Percentiles rank a stretch among this genome's conserved stretches.
Evolutionary conservation across 2,797 vertebrate genomes (phyloP).

Genomic region (Intellagama lesueurii): DNA sequence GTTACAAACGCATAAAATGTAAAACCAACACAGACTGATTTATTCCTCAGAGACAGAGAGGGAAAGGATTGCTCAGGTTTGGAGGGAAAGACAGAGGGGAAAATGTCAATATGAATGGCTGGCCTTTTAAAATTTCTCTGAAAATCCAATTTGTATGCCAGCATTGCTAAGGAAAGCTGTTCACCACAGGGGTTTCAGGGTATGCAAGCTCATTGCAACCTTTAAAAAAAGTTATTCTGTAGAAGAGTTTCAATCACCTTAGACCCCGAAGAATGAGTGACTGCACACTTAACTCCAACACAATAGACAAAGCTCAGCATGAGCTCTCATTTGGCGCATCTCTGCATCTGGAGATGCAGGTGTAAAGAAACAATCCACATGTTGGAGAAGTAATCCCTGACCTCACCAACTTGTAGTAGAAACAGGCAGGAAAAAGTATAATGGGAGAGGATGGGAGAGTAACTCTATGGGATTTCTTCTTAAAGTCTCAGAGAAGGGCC

Average conservation of each 20-base stretch:
- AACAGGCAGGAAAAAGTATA: not conserved
- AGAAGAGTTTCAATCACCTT: not conserved
- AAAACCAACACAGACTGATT: not conserved
- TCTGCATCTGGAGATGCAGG: not conserved
- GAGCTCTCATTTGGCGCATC: not conserved
- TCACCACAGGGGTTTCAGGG: conserved; percentile 7
- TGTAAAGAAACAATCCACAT: not conserved
- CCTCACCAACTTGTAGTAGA: not conserved
- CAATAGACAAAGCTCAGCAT: not conserved
- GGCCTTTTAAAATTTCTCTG: conserved; percentile 26
- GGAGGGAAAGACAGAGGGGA: not conserved
- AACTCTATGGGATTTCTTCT: not conserved
- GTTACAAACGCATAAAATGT: no score
- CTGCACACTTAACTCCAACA: not conserved
- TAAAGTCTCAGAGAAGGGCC: not conserved
- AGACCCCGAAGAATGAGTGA: not conserved
- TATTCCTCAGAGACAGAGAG: not conserved
- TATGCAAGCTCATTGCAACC: not conserved
- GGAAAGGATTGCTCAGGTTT: not conserved
- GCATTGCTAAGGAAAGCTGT: conserved; percentile 37
- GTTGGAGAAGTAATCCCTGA: not conserved
- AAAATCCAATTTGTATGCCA: conserved; percentile 22
- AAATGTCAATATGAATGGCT: conserved; percentile 44
- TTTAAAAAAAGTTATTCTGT: not conserved
- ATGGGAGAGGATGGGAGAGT: not conserved